Evolutionary conservation across 2,113 vertebrate genomes (phyloP), one percentile per base, ranked within the genome.

Genomic region (Casuarius casuarius): DNA sequence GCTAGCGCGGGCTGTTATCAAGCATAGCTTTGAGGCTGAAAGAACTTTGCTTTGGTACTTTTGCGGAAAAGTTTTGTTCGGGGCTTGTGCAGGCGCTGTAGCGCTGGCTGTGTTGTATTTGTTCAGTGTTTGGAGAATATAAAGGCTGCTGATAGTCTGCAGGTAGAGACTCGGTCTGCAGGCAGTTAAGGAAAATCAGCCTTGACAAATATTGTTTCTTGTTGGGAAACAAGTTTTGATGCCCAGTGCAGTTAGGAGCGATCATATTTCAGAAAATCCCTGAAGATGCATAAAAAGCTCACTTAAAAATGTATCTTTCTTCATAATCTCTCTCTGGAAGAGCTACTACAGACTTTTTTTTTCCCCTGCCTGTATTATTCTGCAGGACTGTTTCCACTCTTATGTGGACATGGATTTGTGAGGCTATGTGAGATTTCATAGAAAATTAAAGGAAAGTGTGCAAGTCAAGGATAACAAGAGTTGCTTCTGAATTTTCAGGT

Each of bases 81-180:
- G 1, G 14, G 18, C 8, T 3, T 33, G 10, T 56, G 35, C 31
- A 6, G 52, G 13, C 28, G 80, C 49, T 49, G 1, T 8, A 7
- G 28, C 6, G 35, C 33, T 48, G 26, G 56, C 35, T 49, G 19
- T 2, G 0, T 12, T 2, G 0, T 12, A 1, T 89, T 84, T 54
- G 29, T 63, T 1, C 54, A 0, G 12, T 46, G 89, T 44, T 17
- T 72, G 77, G 26, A 38, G 66, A 72, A 51, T 14, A 0, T 56
- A 28, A 65, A 72, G n/a, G 42, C 14, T 86, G 5, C 29, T 67
- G 59, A 7, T 20, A 17, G 25, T 31, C 40, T 19, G 8, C 13
- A 66, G 42, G 19, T 44, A 86, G 49, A 52, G 33, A 40, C 18
- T 65, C 65, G 35, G 19, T 51, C 6, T 85, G 2, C 33, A 66